Conservation (phyloP, 2,113 vertebrate species). For the Typhlomys cinereus region DNA sequence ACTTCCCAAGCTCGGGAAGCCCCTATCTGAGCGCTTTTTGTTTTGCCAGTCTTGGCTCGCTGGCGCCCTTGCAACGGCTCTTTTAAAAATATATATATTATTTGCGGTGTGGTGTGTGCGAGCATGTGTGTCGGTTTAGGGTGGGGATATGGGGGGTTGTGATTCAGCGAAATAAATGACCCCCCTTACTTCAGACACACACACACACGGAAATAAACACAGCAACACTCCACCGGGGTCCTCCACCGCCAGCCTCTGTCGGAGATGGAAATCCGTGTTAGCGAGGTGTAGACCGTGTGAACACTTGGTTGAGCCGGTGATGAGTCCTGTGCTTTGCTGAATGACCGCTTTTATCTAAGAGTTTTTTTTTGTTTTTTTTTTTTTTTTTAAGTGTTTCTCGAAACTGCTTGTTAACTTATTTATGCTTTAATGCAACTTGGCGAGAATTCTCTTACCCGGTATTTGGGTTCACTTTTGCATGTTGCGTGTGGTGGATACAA, state of each 20-base stretch:
- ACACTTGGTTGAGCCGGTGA: conserved; percentile 14
- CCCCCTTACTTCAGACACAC: neutral
- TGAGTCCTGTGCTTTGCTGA: conserved; percentile 66
- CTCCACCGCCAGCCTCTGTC: neutral
- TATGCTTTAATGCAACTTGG: neutral
- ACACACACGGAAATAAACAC: conserved; percentile 51
- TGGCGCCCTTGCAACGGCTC: neutral
- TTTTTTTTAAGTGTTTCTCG: conserved; percentile 37
- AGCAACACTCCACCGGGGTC: conserved; percentile 41
- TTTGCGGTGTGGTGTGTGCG: neutral
- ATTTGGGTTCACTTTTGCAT: neutral
- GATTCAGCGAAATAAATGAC: conserved; percentile 76
- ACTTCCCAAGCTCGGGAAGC: neutral
- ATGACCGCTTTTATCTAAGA: conserved; percentile 22
- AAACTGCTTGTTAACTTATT: conserved; percentile 14
- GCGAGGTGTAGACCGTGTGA: conserved; percentile 22
- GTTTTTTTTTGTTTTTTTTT: no score
- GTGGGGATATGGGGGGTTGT: conserved; percentile 61
- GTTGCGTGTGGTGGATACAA: neutral
- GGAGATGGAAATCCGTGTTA: conserved; percentile 38
- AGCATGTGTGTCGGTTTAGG: conserved; percentile 15
- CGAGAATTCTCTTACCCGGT: neutral
- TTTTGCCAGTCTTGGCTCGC: neutral
- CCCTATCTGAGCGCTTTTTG: conserved; percentile 59
- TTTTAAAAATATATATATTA: no score